Percentiles rank a stretch among this genome's conserved stretches.
These are phyloP conservation scores for Rhamphomyia laevipes DNA, from an alignment of 2,888 invertebrate genomes.

Conservation along the genomic window DNA sequence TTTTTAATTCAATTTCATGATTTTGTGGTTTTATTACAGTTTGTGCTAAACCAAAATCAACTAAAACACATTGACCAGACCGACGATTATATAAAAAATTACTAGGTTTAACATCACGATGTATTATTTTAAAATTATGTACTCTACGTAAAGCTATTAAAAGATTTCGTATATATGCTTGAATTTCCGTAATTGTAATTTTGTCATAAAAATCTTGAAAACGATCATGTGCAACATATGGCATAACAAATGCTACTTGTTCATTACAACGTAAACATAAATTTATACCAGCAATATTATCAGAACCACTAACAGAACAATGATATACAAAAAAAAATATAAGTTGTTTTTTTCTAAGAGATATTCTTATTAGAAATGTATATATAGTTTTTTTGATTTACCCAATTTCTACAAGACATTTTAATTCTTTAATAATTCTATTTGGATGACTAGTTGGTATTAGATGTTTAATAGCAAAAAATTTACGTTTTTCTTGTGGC, in stretches of 20 bases:
- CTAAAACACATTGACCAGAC: conserved; percentile 58
- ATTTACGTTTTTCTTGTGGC: conserved; percentile 39
- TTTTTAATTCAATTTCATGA: conserved; percentile 14
- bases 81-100: conserved; percentile 78
- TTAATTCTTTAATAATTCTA: conserved; percentile 67
- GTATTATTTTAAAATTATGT: conserved; percentile 74
- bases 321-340: too few relatives aligned
- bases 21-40: conserved; percentile 31
- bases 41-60: conserved; percentile 86
- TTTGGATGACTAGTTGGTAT: conserved; percentile 78
- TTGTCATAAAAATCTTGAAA: conserved; percentile 64
- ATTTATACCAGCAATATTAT: conserved; percentile 72
- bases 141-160: conserved; percentile 66
- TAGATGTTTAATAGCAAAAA: conserved; percentile 76
- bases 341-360: too few relatives aligned
- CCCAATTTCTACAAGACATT: conserved; percentile 61
- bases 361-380: not conserved
- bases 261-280: conserved; percentile 65
- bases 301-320: conserved; percentile 49
- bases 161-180: conserved; percentile 68
- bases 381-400: not conserved
- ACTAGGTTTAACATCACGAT: conserved; percentile 83
- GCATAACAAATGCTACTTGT: conserved; percentile 80
- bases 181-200: conserved; percentile 58
- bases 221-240: conserved; percentile 70